These are phyloP conservation scores for Morbakka virulenta DNA, from an alignment of 30 jellyfish, hydroid and myxozoan species.

Conservation along the genomic window DNA sequence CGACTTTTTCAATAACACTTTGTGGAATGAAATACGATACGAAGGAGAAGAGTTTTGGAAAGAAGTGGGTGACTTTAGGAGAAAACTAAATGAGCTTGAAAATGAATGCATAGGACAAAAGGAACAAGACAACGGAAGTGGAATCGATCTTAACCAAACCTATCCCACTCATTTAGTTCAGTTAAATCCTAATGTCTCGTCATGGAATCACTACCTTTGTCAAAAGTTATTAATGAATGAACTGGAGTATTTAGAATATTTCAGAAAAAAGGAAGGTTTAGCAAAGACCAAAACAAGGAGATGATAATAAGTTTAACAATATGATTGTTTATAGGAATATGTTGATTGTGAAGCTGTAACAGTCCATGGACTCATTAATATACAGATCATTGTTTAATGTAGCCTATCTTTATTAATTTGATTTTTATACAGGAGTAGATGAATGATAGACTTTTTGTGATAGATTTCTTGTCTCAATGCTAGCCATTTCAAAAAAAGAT, in stretches of 20 bases:
- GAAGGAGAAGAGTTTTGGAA: slow-evolving; percentile 92
- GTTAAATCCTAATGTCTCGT: slow-evolving; percentile 62
- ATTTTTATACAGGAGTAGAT: too few relatives aligned
- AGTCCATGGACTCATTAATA: too few relatives aligned
- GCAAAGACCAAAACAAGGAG: slow-evolving; percentile 53
- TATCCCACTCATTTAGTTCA: slow-evolving; percentile 9
- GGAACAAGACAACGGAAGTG: slow-evolving; percentile 35
- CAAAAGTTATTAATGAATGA: slow-evolving; percentile 79
- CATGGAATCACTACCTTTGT: slow-evolving; percentile 80
- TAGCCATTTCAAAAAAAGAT: too few relatives aligned
- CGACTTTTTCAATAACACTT: slow-evolving; percentile 71
- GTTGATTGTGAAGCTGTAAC: too few relatives aligned
- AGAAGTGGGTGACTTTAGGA: slow-evolving; percentile 67
- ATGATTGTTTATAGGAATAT: too few relatives aligned
- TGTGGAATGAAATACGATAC: slow-evolving; percentile 85
- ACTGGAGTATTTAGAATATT: slow-evolving; percentile 79
- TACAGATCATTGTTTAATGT: too few relatives aligned
- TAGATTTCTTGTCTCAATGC: too few relatives aligned
- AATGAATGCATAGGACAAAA: slow-evolving; percentile 67
- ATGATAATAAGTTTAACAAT: slow-evolving; percentile 1
- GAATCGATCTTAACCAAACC: slow-evolving; percentile 13
- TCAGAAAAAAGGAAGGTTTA: slow-evolving; percentile 73
- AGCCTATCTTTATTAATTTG: too few relatives aligned
- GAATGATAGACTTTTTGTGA: too few relatives aligned
- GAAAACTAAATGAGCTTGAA: slow-evolving; percentile 42